Base-by-base conservation (phyloP, 1,140 invertebrate genomes). In the Drosophila kurseongensis region DNA sequence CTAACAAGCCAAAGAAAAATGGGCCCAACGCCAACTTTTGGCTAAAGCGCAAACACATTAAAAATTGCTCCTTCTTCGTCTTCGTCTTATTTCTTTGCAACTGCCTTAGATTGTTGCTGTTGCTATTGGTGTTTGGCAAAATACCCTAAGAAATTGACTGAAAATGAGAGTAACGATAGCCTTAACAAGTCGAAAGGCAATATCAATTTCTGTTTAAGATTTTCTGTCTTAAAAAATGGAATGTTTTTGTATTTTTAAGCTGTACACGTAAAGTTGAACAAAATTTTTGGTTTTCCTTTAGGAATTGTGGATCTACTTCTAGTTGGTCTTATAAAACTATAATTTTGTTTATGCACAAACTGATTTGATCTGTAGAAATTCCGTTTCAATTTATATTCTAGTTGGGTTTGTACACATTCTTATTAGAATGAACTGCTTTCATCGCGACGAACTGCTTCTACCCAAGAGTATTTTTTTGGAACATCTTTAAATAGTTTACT, bases 1-100 rank as follows among this genome's bases (percentile, higher is more conserved):
- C 88, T 90, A 90, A 90, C 88, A 90, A 90, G 88, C 77, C 78
- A 62, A 90, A 90, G 88, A 90, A 90, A 90, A 90, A 90, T 90
- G 88, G 83, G 84, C 83, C 83, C 83, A 88, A 88, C 83, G 76
- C 84, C 83, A 89, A 88, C 75, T 90, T 83, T 89, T 78, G 84
- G 84, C 80, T 84, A 89, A 84, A 77, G 84, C 84, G 84, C 84
- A 88, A 89, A 78, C 84, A 89, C 84, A 89, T 89, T 89, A 89
- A 89, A 88, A 89, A 89, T 84, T 76, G 68, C 72, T 73, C 57
- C 67, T 79, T 65, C 59, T 62, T 47, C 61, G 61, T 76, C 47
- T 48, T 38, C 57, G 18, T 36, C 36, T 48, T 14, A 29, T 40
- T 32, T 62, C 48, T 55, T 66, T 38, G 63, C 44, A 66, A 29